Evolutionary conservation across 2,113 vertebrate species (phyloP).

Genomic region (Eonycteris spelaea): DNA sequence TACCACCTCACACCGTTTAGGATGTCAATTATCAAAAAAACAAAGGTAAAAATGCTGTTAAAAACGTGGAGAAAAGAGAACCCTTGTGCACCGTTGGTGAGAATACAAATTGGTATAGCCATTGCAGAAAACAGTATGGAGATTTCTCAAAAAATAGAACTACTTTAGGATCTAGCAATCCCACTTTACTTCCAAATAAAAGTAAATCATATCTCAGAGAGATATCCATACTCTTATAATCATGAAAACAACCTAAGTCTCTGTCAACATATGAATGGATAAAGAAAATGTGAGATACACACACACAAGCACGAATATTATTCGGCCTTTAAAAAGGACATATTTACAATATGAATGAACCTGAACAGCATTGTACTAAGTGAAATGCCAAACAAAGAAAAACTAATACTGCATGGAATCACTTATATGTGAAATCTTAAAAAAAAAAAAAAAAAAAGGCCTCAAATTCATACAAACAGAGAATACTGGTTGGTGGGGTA

Average conservation of each 20-base stretch:
- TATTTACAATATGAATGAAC: not conserved
- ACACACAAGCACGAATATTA: not conserved
- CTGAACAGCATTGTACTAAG: not conserved
- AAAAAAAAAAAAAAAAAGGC: not conserved
- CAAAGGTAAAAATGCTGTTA: not conserved
- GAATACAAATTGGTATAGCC: not conserved
- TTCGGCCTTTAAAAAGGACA: not conserved
- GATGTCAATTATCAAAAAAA: not conserved
- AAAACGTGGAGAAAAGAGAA: not conserved
- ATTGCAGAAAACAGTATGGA: not conserved
- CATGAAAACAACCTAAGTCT: not conserved
- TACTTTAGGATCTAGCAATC: not conserved
- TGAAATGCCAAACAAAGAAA: not conserved
- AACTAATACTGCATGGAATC: not conserved
- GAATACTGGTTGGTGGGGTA: not conserved
- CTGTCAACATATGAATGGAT: not conserved
- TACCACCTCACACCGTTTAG: not conserved
- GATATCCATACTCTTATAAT: not conserved
- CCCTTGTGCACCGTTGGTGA: not conserved
- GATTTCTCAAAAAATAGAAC: not conserved
- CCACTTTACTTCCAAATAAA: not conserved
- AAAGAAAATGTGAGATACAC: not conserved
- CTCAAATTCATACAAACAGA: not conserved
- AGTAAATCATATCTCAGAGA: not conserved
- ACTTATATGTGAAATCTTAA: not conserved